A percentile compares a stretch with the other conserved stretches of the same genome.
These are phyloP conservation scores for Pogonocichla stellata DNA, from an alignment of 2,113 vertebrate genomes.

Conservation along the genomic window DNA sequence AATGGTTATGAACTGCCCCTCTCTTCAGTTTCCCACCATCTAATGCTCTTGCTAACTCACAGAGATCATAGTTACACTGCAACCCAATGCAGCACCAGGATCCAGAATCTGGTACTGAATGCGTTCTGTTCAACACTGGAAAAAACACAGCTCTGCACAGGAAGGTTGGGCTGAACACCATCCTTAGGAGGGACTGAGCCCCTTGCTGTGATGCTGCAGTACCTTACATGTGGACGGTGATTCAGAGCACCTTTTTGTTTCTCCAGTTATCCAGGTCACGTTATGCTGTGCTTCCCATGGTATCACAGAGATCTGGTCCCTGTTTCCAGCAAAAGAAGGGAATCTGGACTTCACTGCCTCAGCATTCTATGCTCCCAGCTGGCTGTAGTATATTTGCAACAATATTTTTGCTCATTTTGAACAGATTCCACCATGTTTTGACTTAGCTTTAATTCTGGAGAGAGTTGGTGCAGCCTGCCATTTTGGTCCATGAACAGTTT, in stretches of 20 bases:
- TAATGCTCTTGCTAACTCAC: background rate
- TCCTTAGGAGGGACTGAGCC: fast-evolving
- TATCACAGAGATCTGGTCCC: background rate
- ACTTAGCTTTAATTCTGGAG: background rate
- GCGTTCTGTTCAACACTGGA: background rate
- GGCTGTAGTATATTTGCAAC: background rate
- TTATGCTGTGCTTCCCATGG: background rate
- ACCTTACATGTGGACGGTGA: no score
- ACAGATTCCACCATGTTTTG: background rate
- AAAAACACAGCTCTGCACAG: fast-evolving
- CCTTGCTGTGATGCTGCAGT: background rate
- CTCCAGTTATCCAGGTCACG: background rate
- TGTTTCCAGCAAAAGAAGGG: background rate
- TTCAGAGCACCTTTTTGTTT: background rate
- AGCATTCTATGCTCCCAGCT: background rate
- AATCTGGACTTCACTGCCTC: background rate
- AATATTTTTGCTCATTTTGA: background rate
- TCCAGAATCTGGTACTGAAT: background rate
- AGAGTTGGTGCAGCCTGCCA: fast-evolving
- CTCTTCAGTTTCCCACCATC: background rate
- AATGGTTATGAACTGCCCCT: background rate
- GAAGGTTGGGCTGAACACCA: background rate
- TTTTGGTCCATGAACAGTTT: background rate
- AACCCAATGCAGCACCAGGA: background rate
- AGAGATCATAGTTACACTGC: background rate